phyloP scores from a whole-genome alignment of 1,140 invertebrate genomes.

The Macrostomum lignano region DNA sequence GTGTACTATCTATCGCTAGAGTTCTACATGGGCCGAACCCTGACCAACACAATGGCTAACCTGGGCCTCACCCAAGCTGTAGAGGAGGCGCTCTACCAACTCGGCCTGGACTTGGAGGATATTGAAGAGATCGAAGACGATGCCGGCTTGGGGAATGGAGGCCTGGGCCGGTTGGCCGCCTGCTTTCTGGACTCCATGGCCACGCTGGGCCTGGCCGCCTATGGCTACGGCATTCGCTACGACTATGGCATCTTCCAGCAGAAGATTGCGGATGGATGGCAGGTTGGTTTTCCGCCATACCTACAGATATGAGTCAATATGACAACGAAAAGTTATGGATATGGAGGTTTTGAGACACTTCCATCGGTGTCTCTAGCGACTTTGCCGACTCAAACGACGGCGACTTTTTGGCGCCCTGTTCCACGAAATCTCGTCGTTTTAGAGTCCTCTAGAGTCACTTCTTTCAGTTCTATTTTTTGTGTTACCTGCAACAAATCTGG shows the following conservation, averaged over 20 bases:
- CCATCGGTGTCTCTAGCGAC: too few species aligned
- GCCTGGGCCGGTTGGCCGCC: constrained; percentile 73
- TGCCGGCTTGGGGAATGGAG: constrained; percentile 93
- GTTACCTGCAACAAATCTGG: too few species aligned
- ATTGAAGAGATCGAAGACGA: constrained; percentile 87
- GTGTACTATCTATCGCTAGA: constrained; percentile 94
- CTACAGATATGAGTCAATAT: too few species aligned
- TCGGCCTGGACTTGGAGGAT: constrained; percentile 86
- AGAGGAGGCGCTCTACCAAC: constrained; percentile 88
- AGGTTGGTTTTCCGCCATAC: too few species aligned
- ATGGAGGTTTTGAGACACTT: too few species aligned
- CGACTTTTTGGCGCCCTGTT: too few species aligned
- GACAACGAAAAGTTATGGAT: too few species aligned
- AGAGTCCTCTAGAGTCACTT: too few species aligned
- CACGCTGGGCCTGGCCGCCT: constrained; percentile 77
- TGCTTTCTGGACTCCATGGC: constrained; percentile 94
- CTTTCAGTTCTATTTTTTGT: too few species aligned
- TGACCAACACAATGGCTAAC: constrained; percentile 97
- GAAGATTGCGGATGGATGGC: constrained; percentile 73
- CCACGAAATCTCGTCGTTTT: too few species aligned
- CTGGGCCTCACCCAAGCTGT: constrained; percentile 78
- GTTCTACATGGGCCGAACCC: constrained; percentile 87
- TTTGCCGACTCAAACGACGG: too few species aligned
- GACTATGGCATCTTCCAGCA: constrained; percentile 97
- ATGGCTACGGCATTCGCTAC: constrained; percentile 93